A percentile compares a stretch with the other conserved stretches of the same genome.
phyloP scores from a whole-genome alignment of 2,888 invertebrate genomes.

The Agonum fuliginosum region DNA sequence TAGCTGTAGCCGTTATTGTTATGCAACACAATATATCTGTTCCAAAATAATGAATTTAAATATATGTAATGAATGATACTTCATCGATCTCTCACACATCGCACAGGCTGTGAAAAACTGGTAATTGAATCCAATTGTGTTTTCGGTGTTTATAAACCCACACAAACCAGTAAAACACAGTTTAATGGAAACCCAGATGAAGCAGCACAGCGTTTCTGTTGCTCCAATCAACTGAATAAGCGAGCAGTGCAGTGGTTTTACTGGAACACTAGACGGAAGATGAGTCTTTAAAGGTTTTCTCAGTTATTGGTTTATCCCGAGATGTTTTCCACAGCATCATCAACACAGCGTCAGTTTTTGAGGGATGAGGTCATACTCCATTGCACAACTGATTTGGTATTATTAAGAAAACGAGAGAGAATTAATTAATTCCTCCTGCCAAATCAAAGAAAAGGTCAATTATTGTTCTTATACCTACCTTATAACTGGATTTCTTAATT shows the following conservation, averaged over 20 bases:
- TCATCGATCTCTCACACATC: neutral
- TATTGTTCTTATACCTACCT: too few species aligned
- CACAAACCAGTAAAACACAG: neutral
- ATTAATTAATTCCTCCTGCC: too few species aligned
- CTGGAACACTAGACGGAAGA: neutral
- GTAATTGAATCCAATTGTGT: slow-evolving; percentile 1
- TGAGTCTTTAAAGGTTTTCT: slow-evolving; percentile 5
- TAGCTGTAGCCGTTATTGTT: too few species aligned
- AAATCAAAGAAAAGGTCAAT: too few species aligned
- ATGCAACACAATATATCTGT: neutral
- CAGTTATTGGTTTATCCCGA: slow-evolving; percentile 1
- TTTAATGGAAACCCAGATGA: slow-evolving; percentile 4
- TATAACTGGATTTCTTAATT: too few species aligned
- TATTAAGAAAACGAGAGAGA: too few species aligned
- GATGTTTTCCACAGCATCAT: too few species aligned
- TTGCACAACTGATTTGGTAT: too few species aligned
- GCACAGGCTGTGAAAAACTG: neutral
- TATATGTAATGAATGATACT: neutral
- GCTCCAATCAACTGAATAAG: neutral
- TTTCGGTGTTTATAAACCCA: neutral
- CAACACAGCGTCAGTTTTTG: too few species aligned
- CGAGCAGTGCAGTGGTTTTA: neutral
- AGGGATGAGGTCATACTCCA: too few species aligned
- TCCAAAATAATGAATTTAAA: neutral
- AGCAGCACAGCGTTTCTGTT: neutral